phyloP scores from a whole-genome alignment of 2,113 vertebrate genomes.

The Chaenogobius annularis region DNA sequence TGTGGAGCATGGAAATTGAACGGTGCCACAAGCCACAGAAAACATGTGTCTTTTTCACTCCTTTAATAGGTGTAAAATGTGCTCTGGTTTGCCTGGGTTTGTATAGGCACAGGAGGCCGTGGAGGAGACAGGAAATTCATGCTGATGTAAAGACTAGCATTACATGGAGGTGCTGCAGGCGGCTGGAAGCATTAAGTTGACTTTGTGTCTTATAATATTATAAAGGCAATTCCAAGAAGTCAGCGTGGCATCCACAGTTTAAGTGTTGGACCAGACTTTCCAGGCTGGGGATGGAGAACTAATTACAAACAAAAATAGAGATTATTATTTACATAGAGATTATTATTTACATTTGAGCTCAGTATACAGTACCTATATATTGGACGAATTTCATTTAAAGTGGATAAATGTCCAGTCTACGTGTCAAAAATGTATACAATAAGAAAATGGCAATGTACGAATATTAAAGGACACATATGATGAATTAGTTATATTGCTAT shows the following conservation, averaged over 20 bases:
- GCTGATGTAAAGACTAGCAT: conserved; percentile 24
- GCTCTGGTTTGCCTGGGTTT: background rate
- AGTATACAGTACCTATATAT: too few relatives aligned
- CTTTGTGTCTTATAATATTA: conserved; percentile 15
- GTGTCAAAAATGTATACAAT: too few relatives aligned
- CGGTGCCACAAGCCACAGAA: background rate
- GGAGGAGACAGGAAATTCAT: conserved; percentile 24
- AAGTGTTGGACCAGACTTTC: background rate
- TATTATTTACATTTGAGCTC: too few relatives aligned
- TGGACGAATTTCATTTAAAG: background rate
- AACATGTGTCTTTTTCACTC: background rate
- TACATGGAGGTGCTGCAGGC: conserved; percentile 24
- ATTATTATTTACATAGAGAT: too few relatives aligned
- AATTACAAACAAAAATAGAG: background rate
- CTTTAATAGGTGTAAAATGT: conserved; percentile 1
- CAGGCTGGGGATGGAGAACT: background rate
- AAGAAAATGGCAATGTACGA: too few relatives aligned
- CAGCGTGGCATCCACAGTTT: background rate
- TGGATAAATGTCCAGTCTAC: too few relatives aligned
- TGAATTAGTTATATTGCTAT: too few relatives aligned
- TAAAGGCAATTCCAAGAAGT: conserved; percentile 14
- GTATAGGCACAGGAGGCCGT: background rate
- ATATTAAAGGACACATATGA: too few relatives aligned
- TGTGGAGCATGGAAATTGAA: background rate
- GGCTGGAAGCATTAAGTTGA: conserved; percentile 12